Evolutionary conservation across 1,140 invertebrate species (phyloP).

Genomic region (Pararge aegeria): DNA sequence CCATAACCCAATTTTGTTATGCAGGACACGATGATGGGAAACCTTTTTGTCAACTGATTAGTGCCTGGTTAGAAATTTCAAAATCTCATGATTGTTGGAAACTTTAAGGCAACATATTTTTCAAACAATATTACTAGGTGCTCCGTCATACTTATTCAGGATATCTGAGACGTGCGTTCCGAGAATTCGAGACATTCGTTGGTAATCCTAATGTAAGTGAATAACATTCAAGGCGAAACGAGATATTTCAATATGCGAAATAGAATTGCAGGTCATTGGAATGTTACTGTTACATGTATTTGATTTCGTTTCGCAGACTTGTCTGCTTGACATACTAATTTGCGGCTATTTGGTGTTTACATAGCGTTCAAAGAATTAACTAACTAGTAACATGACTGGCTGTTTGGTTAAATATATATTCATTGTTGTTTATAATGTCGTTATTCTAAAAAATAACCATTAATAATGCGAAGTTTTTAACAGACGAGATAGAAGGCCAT

Average conservation of each 20-base stretch:
- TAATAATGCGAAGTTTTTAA: background rate
- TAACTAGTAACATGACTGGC: background rate
- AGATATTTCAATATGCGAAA: conserved; percentile 12
- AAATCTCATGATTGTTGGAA: too few species aligned
- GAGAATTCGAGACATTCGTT: background rate
- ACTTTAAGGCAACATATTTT: too few species aligned
- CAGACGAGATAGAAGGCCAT: background rate
- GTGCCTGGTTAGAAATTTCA: too few species aligned
- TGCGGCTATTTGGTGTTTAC: background rate
- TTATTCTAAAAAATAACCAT: background rate
- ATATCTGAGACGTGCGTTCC: background rate
- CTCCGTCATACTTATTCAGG: background rate
- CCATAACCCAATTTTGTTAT: too few species aligned
- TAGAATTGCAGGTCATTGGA: conserved; percentile 10
- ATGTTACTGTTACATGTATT: conserved; percentile 13
- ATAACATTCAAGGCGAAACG: conserved; percentile 8
- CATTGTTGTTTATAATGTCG: background rate
- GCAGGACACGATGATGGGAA: too few species aligned
- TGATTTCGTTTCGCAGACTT: conserved; percentile 5
- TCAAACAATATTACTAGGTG: too few species aligned
- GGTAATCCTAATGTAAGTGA: conserved; percentile 6
- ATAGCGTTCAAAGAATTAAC: background rate
- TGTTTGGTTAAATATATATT: too few species aligned
- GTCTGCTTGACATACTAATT: conserved; percentile 8
- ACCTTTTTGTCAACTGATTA: too few species aligned